A percentile compares a stretch with the other conserved stretches of the same genome.
phyloP scores from a whole-genome alignment of 2,888 invertebrate genomes.

The Apamea epomidion region DNA sequence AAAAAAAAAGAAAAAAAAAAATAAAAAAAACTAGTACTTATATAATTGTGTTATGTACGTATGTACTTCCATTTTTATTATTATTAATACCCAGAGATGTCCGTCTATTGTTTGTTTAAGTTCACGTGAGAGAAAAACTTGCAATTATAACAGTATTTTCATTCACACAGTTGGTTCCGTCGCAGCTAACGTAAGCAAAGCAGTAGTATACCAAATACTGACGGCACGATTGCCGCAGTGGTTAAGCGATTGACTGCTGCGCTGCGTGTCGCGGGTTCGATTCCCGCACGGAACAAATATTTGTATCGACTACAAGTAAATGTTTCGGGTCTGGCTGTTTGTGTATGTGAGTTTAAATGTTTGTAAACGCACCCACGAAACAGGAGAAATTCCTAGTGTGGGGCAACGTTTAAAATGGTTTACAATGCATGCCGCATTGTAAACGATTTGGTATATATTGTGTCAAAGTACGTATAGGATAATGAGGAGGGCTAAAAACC shows the following conservation, averaged over 20 bases:
- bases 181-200: slow-evolving; percentile 26
- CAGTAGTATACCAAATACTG: neutral
- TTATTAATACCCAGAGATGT: neutral
- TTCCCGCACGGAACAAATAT: too few species aligned
- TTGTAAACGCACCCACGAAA: too few species aligned
- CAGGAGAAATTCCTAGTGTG: too few species aligned
- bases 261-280: too few species aligned
- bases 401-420: too few species aligned
- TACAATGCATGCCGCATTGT: neutral
- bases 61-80: neutral
- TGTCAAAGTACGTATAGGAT: neutral
- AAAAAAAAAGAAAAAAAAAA: too few species aligned
- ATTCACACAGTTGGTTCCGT: slow-evolving; percentile 17
- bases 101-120: slow-evolving; percentile 44
- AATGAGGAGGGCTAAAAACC: neutral
- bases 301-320: too few species aligned
- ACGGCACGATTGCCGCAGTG: too few species aligned
- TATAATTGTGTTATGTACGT: neutral
- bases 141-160: slow-evolving; percentile 37
- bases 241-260: too few species aligned
- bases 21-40: neutral
- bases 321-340: too few species aligned
- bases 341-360: too few species aligned
- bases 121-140: slow-evolving; percentile 40
- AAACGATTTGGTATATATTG: slow-evolving; percentile 2